Evolutionary conservation across 2,797 vertebrate genomes (phyloP), one percentile per base, ranked within the genome.

Genomic region (Spheniscus humboldti): DNA sequence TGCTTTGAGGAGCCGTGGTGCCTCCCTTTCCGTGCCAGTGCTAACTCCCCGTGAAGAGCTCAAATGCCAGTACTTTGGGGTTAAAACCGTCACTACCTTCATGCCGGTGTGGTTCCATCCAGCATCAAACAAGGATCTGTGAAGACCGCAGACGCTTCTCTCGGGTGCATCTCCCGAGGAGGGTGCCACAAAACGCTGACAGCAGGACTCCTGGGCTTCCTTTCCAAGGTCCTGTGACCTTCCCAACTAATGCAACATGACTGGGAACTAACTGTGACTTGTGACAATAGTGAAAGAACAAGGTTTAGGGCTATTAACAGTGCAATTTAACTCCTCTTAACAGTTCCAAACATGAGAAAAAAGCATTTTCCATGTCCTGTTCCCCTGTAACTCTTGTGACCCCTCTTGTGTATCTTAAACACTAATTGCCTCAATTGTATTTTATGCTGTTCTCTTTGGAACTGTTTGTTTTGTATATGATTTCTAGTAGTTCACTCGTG

Each of bases 321-420:
- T 97, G 96, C 96, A 96, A 96, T 97, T 97, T 96, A 97, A 92
- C 95, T 94, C 94, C 56, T 95, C 86, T 67, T 90, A 94, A 60
- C 77, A 83, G 88, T 84, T 91, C 83, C 89, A 94, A 88, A 76
- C 64, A n/a, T 47, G 84, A 84, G 64, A 52, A 86, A 91, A 71
- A 75, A 41, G 15, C 56, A 9, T 80, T 86, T 85, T 56, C 93
- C 17, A 2, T 24, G 75, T 90, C 89, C 85, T 30, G 28, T 33
- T 22, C 74, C 79, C 84, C 45, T 78, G 56, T 69, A 64, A 17
- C 48, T 91, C 83, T 75, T 2, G 20, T 86, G 83, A 76, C 79
- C 88, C 88, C 55, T 87, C 41, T 37, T 28, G 87, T 88, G 90
- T 92, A 79, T 96, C 91, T 94, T 76, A 85, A 96, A 91, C 80